These are phyloP conservation scores for Leptogaster cylindrica DNA, from an alignment of 2,888 invertebrate species.

Conservation along the genomic window DNA sequence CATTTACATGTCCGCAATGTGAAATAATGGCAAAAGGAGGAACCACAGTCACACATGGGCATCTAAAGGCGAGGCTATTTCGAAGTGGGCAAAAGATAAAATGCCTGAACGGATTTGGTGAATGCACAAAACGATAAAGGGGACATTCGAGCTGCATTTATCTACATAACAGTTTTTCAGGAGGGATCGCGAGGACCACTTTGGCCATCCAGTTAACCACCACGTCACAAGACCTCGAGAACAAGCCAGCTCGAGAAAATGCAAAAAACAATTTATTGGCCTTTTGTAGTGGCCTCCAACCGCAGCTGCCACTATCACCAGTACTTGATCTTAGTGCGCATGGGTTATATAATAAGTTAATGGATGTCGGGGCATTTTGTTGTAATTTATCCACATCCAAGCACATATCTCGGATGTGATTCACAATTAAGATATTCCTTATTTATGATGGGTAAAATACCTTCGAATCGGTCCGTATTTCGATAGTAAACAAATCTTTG, in stretches of 20 bases:
- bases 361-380: constrained; percentile 39
- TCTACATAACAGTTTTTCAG: constrained; percentile 2
- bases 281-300: constrained; percentile 40
- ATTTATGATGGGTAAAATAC: constrained; percentile 34
- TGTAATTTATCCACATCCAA: constrained; percentile 35
- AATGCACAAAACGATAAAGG: constrained; percentile 31
- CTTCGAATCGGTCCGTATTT: constrained; percentile 2
- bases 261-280: constrained; percentile 37
- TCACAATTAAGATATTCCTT: constrained; percentile 42
- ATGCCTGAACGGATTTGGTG: constrained; percentile 41
- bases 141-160: constrained; percentile 27
- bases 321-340: constrained; percentile 40
- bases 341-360: constrained; percentile 41
- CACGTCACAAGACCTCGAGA: constrained; percentile 28
- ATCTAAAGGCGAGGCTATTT: constrained; percentile 36
- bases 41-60: constrained; percentile 36
- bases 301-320: constrained; percentile 41
- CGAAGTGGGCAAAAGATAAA: constrained; percentile 33
- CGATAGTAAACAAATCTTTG: constrained; percentile 34
- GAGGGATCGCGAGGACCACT: not conserved
- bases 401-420: constrained; percentile 36
- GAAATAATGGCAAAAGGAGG: constrained; percentile 32
- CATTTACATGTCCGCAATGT: constrained; percentile 6
- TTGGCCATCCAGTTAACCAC: constrained; percentile 41
- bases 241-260: constrained; percentile 14